Base-by-base conservation (phyloP, 2,888 invertebrate species). In the Oxycera nigricornis region DNA sequence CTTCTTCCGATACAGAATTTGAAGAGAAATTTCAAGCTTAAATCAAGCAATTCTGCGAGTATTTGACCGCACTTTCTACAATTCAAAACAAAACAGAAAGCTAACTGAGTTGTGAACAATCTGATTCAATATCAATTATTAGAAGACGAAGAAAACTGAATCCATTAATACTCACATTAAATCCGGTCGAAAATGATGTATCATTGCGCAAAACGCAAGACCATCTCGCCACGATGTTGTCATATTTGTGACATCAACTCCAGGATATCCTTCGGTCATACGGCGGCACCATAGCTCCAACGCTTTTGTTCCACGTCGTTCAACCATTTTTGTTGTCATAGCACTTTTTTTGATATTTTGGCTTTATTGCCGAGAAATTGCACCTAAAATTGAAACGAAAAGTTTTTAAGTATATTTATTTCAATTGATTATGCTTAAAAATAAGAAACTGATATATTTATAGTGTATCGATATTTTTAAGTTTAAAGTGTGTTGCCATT, bases 211-310 rank as follows among this genome's bases (percentile, higher is more conserved):
- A 87, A 97, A 97, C 75, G 95, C 97, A 78, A 97, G 90, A 74
- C 97, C 97, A 88, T 96, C 92, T 82, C 95, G 90, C 96, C 96
- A 97, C 9, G 96, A 95, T 77, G 95, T 94, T 78, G 96, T 96
- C 96, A 97, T 96, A 87, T 97, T 96, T 79, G 92, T 92, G 80
- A 97, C 91, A 83, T 92, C 91, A 78, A 97, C 96, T 81, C 95
- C 93, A 35, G 92, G 91, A 86, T 97, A 97, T 79, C 96, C 96
- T 80, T 92, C 93, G 59, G 95, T 93, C 86, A 95, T 90, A 78
- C 93, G 90, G 81, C 93, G 91, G 86, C 97, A 96, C 97, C 97
- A 97, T 80, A 93, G 86, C 86, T 97, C 96, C 82, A 97, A 86
- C 77, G 94, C 96, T 87, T 94, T 95, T 81, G 96, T 94, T 78